Base-by-base conservation (phyloP, 1,140 invertebrate species). In the Cydia splendana region DNA sequence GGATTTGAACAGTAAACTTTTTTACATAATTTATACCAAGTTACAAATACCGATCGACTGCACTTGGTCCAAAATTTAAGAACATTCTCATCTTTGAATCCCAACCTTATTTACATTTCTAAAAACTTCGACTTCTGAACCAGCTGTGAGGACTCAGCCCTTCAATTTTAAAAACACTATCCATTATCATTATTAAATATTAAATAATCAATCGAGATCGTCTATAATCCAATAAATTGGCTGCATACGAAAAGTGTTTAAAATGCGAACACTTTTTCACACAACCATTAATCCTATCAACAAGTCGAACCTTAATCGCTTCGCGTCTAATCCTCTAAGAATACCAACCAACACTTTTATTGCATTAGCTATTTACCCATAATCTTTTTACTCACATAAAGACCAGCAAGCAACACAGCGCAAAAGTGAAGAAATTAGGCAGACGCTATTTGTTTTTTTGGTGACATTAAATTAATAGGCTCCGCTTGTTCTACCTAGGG, bases 41-140 rank as follows among this genome's bases (percentile, higher is more conserved):
- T 75, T 75, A 77, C 73, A 75, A 51, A 45, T 65, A 83, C 84
- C 86, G 85, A 88, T 85, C 85, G 82, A 84, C 86, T 82, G 82
- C 83, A 85, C 81, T 91, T 91, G 89, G 89, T 91, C 89, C 89
- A 85, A 87, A 85, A 85, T 83, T 67, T 82, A 82, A 78, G 71
- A 62, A 76, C 62, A 62, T 42, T 65, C 12, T 65, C 76, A 77
- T 65, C 38, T 12, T 28, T 13, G 38, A 34, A 53, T 73, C 12
- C 15, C 65, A 38, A 28, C 7, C 57, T 1, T 71, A 71, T 71
- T 45, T 71, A 71, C 34, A 71, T 71, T 10, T 24, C 38, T 34
- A n/a, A 67, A 67, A 30, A n/a, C 38, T 71, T 38, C 34, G 10
- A 71, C 34, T 71, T 71, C 28, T 34, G 65, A 71, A 38, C 67